Evolutionary conservation across 2,797 vertebrate genomes (phyloP).

Genomic region (Acanthurus lineatus): DNA sequence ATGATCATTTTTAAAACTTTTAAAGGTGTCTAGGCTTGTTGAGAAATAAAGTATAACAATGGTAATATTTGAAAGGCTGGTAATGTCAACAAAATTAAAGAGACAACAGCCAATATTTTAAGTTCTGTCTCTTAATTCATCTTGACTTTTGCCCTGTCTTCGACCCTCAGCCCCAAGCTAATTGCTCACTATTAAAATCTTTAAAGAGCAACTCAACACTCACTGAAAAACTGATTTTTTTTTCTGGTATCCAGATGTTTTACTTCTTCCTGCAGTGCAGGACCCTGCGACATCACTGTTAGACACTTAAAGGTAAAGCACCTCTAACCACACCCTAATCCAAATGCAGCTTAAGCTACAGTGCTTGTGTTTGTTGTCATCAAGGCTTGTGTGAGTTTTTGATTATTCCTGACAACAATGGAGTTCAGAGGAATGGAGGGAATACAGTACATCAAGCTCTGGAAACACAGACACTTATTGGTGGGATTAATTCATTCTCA

Average conservation of each 20-base stretch:
- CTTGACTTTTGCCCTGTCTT: not conserved
- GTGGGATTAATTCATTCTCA: not conserved
- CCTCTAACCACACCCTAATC: not conserved
- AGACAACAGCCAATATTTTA: not conserved
- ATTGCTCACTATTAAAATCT: not conserved
- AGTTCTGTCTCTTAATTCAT: not conserved
- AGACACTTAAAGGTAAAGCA: not conserved
- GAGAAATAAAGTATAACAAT: not conserved
- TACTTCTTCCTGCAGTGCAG: not conserved
- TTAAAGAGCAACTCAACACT: not conserved
- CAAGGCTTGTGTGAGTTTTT: not conserved
- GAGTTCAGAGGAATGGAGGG: not conserved
- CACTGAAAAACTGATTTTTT: not conserved
- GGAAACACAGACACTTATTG: not conserved
- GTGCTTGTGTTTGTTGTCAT: not conserved
- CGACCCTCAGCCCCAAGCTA: not conserved
- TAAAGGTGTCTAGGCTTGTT: not conserved
- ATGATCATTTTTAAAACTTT: not conserved
- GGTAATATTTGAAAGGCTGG: not conserved
- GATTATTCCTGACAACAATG: not conserved
- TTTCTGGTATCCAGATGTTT: too few species aligned
- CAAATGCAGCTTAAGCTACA: not conserved
- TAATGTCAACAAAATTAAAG: not conserved
- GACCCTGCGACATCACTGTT: not conserved
- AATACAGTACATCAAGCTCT: not conserved